A percentile compares a stretch with the other conserved stretches of the same genome.
phyloP scores from a whole-genome alignment of 2,888 invertebrate species.

The Dimorphilus gyrociliatus region DNA sequence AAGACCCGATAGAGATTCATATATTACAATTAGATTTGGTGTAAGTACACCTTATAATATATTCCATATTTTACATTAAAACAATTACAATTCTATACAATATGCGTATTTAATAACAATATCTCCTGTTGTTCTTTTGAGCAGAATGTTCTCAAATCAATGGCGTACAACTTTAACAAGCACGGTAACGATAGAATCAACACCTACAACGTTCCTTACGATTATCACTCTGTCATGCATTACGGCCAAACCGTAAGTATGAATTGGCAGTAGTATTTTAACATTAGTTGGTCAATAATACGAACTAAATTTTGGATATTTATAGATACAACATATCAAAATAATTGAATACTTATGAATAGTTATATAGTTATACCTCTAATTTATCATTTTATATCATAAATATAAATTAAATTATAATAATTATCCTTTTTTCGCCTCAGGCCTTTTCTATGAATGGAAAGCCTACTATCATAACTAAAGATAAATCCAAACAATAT shows the following conservation, averaged over 20 bases:
- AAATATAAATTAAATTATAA: neutral
- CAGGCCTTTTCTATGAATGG: slow-evolving; percentile 18
- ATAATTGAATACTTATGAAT: too few relatives aligned
- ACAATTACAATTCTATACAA: too few relatives aligned
- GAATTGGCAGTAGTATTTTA: too few relatives aligned
- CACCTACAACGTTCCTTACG: slow-evolving; percentile 15
- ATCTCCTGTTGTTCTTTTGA: neutral
- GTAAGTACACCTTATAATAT: neutral
- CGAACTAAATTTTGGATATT: too few relatives aligned
- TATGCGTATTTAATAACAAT: neutral
- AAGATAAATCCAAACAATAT: slow-evolving; percentile 16
- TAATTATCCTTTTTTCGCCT: slow-evolving; percentile 2
- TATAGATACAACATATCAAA: too few relatives aligned
- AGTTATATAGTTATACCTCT: neutral
- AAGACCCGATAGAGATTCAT: slow-evolving; percentile 16
- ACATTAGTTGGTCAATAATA: too few relatives aligned
- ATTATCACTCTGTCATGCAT: slow-evolving; percentile 22
- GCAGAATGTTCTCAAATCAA: slow-evolving; percentile 9
- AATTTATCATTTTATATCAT: neutral
- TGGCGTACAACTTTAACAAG: slow-evolving; percentile 16
- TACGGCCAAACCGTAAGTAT: slow-evolving; percentile 14
- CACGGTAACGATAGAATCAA: slow-evolving; percentile 10
- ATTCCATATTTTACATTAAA: neutral
- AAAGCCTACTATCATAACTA: slow-evolving; percentile 19
- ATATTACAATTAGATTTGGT: slow-evolving; percentile 9